Base-by-base conservation (phyloP, 1,140 invertebrate species). In the Bombus vancouverensis region DNA sequence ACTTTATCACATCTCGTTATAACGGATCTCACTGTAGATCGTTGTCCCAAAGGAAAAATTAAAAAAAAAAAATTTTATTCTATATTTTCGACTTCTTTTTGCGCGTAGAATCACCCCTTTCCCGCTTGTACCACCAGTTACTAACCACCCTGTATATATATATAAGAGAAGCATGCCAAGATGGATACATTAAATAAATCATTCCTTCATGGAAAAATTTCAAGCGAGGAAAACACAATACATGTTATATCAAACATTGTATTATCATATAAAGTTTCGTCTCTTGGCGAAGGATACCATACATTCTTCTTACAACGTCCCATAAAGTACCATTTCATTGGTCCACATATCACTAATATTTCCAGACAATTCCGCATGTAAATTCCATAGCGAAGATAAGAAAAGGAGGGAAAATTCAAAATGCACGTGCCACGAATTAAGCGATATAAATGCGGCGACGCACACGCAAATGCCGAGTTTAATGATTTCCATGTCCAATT, bases 401-500 rank as follows among this genome's bases (percentile, higher is more conserved):
- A 42, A 68, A 79, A 37, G 28, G n/a, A 13, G 57, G 15, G 25
- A 9, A 39, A 53, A 47, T 53, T 47, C 65, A 18, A 84, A 72
- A 18, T 59, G 68, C 68, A 72, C 74, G 53, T 84, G 75, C 47
- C 59, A 71, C 66, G 75, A 84, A 72, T 79, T 72, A 79, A 66
- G 72, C 34, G 32, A 89, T 87, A 89, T 89, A 83, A 89, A 89
- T 90, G 75, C 74, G 37, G 62, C 34, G 22, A 70, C 53, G 47
- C 34, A 65, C 34, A 6, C 62, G 62, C 84, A 74, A 57, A 87
- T 80, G 47, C 44, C 44, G 22, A 81, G 53, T 72, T 89, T 81
- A 83, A 77, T 77, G 68, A 87, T 87, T 85, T 87, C 73, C 74
- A 82, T 89, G 66, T 77, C 42, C 80, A 82, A 85, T 87, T 42